Evolutionary conservation across 2,888 invertebrate genomes (phyloP), one percentile per base, ranked within the genome.

Genomic region (Nebria salina): DNA sequence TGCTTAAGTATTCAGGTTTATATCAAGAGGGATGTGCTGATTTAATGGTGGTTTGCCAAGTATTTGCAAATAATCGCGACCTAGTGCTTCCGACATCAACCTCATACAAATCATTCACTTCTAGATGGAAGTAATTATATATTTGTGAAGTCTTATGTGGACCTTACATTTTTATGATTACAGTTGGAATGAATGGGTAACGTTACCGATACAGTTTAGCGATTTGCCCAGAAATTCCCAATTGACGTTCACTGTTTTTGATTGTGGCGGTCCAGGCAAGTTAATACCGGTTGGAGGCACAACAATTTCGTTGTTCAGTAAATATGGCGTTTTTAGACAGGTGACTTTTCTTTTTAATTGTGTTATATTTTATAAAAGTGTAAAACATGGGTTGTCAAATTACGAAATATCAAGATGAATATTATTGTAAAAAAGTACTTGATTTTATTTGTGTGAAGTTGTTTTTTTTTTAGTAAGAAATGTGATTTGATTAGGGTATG

Each of bases 131-230:
- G 96, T 96, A 91, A 91, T 93, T 90, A 64, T 65, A 41, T 65
- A 81, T 34, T 20, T 74, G 42, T 74, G 11, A 25, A 66, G 80
- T 76, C 73, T 75, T 72, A 65, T 25, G 74, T 75, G 54, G 4
- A 34, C 5, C 34, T 5, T 34, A 34, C 5, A 34, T 54, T 11
- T 11, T 54, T 54, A 54, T 11, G 13, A 54, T 54, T 54, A 54
- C 87, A 98, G 97, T 87, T 99, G 98, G 98, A 98, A 98, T 88
- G 98, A 99, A 89, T 98, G 98, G 98, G 91, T 99, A 54, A 94
- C 94, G 0, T 90, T 99, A 79, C 98, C 98, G 0, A 92, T 98
- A 54, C 94, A 94, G 87, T 98, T 95, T 89, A 96, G 95, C 86
- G 98, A 98, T 88, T 89, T 99, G 65, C 98, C 98, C 0, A 91